Evolutionary conservation across 1,140 invertebrate species (phyloP), one percentile per base, ranked within the genome.

Genomic region (Ctenoplectra terminalis): DNA sequence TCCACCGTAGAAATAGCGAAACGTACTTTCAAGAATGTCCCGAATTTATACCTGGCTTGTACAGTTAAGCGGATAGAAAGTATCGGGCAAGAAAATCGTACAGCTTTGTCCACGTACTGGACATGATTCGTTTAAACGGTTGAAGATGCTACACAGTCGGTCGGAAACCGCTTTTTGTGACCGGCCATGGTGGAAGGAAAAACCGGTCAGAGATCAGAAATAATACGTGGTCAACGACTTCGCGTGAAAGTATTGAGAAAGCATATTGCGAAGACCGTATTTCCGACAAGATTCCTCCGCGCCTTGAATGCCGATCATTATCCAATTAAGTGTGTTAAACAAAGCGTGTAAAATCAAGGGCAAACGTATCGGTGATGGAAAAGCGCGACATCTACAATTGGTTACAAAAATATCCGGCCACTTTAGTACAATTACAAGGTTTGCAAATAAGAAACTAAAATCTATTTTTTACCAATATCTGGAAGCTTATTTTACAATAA

Each of bases 191-290:
- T 77, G 23, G 48, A 63, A 70, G 56, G 81, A 83, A 83, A 80
- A 83, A 83, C 81, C 81, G 81, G 81, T 83, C 73, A 52, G 58
- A 9, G 56, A 76, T 77, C 37, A 63, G 29, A 79, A 83, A 64
- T 72, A 72, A 63, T 50, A 8, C 3, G 17, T 61, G 66, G 67
- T 64, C 67, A 80, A 66, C 52, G 66, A 79, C 60, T 37, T 48
- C 8, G 40, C 66, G 40, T 50, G 81, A 83, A 83, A 83, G 75
- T 83, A 67, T 72, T 26, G 60, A 54, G 67, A 79, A 72, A 77
- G 48, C 58, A 72, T 26, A 56, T 54, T 17, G 66, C 46, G 34
- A 77, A 48, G 23, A 63, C 23, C n/a, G 31, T 23, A 2, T 52
- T 82, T 67, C 34, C n/a, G 13, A 34, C 23, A 13, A n/a, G 20